These are phyloP conservation scores for Ochotona curzoniae DNA, from an alignment of 2,113 vertebrate species.

Conservation along the genomic window DNA sequence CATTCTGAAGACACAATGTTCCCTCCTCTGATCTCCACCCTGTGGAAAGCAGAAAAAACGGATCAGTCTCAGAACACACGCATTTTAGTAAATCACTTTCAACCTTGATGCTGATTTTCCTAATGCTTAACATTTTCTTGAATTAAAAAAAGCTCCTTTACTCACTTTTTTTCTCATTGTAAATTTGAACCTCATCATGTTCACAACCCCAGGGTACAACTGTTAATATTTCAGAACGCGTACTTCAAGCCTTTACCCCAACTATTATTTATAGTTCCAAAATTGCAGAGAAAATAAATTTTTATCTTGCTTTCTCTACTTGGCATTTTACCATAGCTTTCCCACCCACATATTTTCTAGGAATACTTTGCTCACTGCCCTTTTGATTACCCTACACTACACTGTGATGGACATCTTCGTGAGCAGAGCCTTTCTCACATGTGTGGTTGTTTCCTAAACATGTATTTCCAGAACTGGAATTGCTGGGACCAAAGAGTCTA, in stretches of 20 bases:
- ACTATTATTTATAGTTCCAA: background rate
- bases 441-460: background rate
- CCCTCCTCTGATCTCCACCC: background rate
- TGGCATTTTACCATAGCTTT: background rate
- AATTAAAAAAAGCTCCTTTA: background rate
- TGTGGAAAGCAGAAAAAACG: background rate
- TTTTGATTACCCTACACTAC: background rate
- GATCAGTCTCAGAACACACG: background rate
- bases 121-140: background rate
- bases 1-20: background rate
- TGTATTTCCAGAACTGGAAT: background rate
- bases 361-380: background rate
- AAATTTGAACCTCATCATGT: background rate
- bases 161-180: background rate
- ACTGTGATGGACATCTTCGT: background rate
- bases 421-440: background rate
- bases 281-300: background rate
- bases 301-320: background rate
- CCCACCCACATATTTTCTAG: background rate
- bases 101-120: background rate
- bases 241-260: background rate
- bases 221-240: conserved; percentile 18
- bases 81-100: conserved; percentile 30
- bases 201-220: background rate
- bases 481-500: background rate